These are phyloP conservation scores for Cheilosia variabilis DNA, from an alignment of 2,888 invertebrate genomes.

Conservation along the genomic window DNA sequence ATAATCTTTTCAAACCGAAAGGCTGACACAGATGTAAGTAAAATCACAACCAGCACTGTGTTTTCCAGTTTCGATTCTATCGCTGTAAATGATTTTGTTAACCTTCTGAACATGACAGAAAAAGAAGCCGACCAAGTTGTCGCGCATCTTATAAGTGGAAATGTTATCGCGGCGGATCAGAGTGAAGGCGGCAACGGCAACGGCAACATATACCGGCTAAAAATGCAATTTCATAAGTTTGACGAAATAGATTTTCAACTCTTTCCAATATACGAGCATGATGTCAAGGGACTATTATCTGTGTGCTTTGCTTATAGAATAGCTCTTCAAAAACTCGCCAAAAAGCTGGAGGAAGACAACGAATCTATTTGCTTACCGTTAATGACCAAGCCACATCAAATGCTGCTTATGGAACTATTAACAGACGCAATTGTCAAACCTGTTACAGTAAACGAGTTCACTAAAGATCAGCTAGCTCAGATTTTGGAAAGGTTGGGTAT, in stretches of 20 bases:
- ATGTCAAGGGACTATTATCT: background rate
- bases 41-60: background rate
- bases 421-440: background rate
- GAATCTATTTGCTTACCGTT: background rate
- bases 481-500: no score
- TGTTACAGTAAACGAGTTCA: no score
- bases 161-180: background rate
- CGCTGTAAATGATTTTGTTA: background rate
- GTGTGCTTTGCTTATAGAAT: constrained; percentile 10
- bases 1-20: background rate
- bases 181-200: background rate
- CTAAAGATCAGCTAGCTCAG: no score
- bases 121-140: background rate
- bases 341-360: background rate
- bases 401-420: background rate
- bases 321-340: background rate
- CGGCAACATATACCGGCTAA: background rate
- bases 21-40: background rate
- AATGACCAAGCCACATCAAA: background rate
- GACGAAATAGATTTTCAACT: background rate
- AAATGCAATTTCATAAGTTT: background rate
- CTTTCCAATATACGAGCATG: background rate
- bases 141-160: background rate
- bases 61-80: background rate
- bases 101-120: background rate